Base-by-base conservation (phyloP, 2,113 vertebrate species). In the Podiceps cristatus region DNA sequence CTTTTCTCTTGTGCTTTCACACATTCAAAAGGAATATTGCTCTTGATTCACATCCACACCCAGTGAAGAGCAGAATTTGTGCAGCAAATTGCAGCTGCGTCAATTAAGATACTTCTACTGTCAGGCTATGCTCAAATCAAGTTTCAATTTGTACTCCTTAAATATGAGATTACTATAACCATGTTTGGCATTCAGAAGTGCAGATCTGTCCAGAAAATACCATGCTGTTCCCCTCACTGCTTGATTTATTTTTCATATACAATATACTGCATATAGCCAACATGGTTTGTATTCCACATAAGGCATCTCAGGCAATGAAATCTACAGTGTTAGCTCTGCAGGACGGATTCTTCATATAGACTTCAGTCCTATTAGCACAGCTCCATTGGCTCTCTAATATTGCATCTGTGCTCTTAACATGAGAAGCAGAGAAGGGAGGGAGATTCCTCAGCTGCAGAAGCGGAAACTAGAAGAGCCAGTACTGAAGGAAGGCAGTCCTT, bases 81-180 rank as follows among this genome's bases (percentile, higher is more conserved):
- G 53, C 69, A 89, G 73, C 66, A 87, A 88, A 81, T 45, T 91
- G 49, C 68, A 91, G 47, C 13, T 94, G 40, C 5, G 4, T 87
- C 44, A 72, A 78, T 84, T 95, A 95, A 94, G 92, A 60, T 49
- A 64, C 11, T 85, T 94, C 76, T 88, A 81, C 79, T 1, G 29
- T 77, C 86, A 83, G 73, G 73, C 72, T 88, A 88, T 1, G 7
- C 28, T 91, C 80, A 90, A 84, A 86, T 72, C 82, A 94, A 88
- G 52, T 96, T 97, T 90, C 58, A 92, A 89, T 96, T 94, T 91
- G 60, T 82, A 76, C 60, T 85, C 66, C 77, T 91, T 84, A 93
- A 92, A 84, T 60, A 90, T 47, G 67, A 94, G 76, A 91, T 96
- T 92, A 75, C 56, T 92, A 52, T 78, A 96, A 91, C 56, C 33